Evolutionary conservation across 2,888 invertebrate genomes (phyloP).

Genomic region (Rapana venosa): DNA sequence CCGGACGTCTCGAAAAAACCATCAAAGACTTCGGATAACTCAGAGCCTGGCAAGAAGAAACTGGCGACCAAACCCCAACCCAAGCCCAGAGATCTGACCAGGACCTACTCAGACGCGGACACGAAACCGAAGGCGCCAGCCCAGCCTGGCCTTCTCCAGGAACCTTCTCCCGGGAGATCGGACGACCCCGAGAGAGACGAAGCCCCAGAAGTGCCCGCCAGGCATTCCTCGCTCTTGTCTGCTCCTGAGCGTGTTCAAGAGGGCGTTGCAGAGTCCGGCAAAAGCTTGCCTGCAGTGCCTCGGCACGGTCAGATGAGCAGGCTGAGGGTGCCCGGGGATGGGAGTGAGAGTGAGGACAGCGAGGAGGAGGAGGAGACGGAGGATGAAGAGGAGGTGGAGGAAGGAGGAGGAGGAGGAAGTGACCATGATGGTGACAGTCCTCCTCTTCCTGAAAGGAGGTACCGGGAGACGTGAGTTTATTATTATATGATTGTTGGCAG

Average conservation of each 20-base stretch:
- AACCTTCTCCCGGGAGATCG: neutral
- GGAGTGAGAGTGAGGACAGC: slow-evolving; percentile 9
- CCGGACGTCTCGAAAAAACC: neutral
- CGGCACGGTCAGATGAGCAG: neutral
- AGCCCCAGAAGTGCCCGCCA: neutral
- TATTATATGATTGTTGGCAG: neutral
- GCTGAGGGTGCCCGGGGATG: neutral
- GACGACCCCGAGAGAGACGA: neutral
- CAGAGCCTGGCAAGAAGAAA: neutral
- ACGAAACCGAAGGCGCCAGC: neutral
- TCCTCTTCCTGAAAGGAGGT: slow-evolving; percentile 25
- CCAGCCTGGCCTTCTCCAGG: neutral
- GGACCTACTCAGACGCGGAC: neutral
- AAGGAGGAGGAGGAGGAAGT: neutral
- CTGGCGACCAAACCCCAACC: slow-evolving; percentile 9
- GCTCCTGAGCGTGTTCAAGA: neutral
- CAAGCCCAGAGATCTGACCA: slow-evolving; percentile 18
- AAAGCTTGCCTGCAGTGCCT: neutral
- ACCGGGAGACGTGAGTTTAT: neutral
- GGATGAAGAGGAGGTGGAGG: neutral
- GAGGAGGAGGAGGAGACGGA: slow-evolving; percentile 21
- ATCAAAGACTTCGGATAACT: neutral
- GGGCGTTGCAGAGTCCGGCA: neutral
- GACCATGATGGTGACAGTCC: neutral
- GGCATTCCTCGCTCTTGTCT: neutral